Evolutionary conservation across 2,888 invertebrate species (phyloP).

Genomic region (Drosophila melanocephala): DNA sequence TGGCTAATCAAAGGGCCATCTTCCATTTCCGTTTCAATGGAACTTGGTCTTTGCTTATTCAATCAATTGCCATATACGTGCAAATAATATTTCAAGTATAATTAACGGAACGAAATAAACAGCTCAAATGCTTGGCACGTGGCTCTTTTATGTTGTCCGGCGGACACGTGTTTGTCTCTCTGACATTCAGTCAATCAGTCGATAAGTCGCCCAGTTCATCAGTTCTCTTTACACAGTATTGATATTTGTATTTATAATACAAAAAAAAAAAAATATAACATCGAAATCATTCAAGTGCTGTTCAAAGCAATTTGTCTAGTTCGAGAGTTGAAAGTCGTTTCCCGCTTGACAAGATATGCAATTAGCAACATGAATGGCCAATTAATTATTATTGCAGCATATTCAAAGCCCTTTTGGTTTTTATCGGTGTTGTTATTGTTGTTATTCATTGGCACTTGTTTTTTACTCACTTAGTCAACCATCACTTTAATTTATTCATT

Average conservation of each 20-base stretch:
- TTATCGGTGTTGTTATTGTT: slow-evolving; percentile 11
- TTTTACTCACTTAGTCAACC: slow-evolving; percentile 29
- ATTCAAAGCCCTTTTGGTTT: slow-evolving; percentile 19
- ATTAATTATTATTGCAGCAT: slow-evolving; percentile 51
- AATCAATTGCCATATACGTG: slow-evolving; percentile 6
- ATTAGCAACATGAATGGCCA: slow-evolving; percentile 70
- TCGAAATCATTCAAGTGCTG: slow-evolving; percentile 53
- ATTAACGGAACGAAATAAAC: slow-evolving; percentile 28
- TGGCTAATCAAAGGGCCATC: slow-evolving; percentile 14
- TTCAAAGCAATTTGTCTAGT: slow-evolving; percentile 41
- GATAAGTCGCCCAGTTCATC: slow-evolving; percentile 11
- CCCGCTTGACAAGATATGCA: slow-evolving; percentile 52
- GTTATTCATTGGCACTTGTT: slow-evolving; percentile 25
- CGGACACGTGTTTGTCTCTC: slow-evolving; percentile 1
- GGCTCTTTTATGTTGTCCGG: slow-evolving; percentile 9
- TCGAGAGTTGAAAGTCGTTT: slow-evolving; percentile 21
- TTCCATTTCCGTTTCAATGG: slow-evolving; percentile 20
- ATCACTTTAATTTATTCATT: slow-evolving; percentile 42
- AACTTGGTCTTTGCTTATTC: slow-evolving; percentile 10
- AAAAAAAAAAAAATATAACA: slow-evolving; percentile 60
- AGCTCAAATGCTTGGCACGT: slow-evolving; percentile 13
- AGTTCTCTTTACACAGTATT: slow-evolving; percentile 21
- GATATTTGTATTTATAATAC: slow-evolving; percentile 44
- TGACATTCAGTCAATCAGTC: not conserved
- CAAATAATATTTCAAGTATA: slow-evolving; percentile 30